Evolutionary conservation across 2,797 vertebrate genomes (phyloP).

Genomic region (Podarcis lilfordi): DNA sequence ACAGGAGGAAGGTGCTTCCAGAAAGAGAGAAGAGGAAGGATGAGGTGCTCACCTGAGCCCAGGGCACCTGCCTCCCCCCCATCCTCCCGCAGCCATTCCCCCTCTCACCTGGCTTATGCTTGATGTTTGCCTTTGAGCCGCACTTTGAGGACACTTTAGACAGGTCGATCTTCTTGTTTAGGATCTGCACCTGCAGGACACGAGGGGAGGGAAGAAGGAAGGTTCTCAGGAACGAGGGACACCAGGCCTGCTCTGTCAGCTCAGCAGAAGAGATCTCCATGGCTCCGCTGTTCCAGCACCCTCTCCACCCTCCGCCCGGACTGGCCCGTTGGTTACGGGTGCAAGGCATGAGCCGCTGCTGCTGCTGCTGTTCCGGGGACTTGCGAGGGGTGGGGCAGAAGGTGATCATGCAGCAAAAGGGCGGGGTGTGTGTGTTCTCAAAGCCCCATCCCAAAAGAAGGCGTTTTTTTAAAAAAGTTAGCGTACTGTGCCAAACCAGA

Average conservation of each 20-base stretch:
- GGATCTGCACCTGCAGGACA: conserved; percentile 88
- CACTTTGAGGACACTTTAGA: conserved; percentile 95
- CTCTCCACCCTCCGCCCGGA: too few species aligned
- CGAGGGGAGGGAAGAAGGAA: neutral
- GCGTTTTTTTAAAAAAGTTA: neutral
- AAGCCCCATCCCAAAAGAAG: neutral
- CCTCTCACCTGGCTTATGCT: conserved; percentile 89
- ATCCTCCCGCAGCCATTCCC: too few species aligned
- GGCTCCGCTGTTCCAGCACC: fast-evolving
- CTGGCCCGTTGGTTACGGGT: fast-evolving
- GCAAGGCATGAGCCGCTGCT: neutral
- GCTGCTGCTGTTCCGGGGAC: neutral
- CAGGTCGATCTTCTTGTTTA: conserved; percentile 92
- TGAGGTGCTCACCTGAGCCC: neutral
- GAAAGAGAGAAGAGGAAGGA: neutral
- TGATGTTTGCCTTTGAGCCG: conserved; percentile 91
- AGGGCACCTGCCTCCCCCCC: neutral
- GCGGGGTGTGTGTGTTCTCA: fast-evolving
- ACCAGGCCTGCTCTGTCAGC: fast-evolving
- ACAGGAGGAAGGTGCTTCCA: neutral
- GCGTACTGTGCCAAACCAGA: neutral
- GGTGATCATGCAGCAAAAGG: neutral
- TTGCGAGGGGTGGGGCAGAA: too few species aligned
- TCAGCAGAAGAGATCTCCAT: fast-evolving
- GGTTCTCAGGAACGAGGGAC: conserved; percentile 6